These are phyloP conservation scores for Palythoa heliodiscus DNA, from an alignment of 92 coral and sea anemone genomes.

Conservation along the genomic window DNA sequence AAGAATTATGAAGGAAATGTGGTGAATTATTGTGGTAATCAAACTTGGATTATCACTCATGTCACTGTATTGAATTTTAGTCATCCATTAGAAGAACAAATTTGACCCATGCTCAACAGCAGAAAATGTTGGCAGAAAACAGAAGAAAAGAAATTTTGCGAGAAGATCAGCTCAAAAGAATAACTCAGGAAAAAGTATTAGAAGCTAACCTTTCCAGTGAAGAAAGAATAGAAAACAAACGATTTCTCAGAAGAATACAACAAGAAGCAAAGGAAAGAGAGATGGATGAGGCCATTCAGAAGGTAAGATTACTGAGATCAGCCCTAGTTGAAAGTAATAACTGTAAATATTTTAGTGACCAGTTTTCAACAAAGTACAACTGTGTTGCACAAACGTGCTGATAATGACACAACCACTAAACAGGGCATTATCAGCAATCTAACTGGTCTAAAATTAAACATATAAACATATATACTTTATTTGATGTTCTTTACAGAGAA, in stretches of 20 bases:
- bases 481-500: too few species aligned
- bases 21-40: background rate
- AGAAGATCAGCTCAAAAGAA: conserved; percentile 88
- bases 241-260: conserved; percentile 86
- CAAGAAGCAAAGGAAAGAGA: conserved; percentile 93
- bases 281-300: conserved; percentile 82
- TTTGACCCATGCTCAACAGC: conserved; percentile 91
- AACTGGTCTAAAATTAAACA: too few species aligned
- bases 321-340: background rate
- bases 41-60: background rate
- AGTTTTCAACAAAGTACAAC: too few species aligned
- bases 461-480: too few species aligned
- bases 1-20: background rate
- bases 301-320: conserved; percentile 50
- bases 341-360: too few species aligned
- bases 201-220: conserved; percentile 96
- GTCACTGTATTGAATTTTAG: conserved; percentile 33
- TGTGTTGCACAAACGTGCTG: too few species aligned
- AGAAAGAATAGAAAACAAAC: conserved; percentile 92
- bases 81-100: conserved; percentile 82
- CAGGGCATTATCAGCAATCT: too few species aligned
- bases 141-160: conserved; percentile 83
- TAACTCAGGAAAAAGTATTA: conserved; percentile 75
- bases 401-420: too few species aligned
- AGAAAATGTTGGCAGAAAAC: conserved; percentile 79